These are phyloP conservation scores for Halictus ligatus DNA, from an alignment of 2,888 invertebrate species.

Conservation along the genomic window DNA sequence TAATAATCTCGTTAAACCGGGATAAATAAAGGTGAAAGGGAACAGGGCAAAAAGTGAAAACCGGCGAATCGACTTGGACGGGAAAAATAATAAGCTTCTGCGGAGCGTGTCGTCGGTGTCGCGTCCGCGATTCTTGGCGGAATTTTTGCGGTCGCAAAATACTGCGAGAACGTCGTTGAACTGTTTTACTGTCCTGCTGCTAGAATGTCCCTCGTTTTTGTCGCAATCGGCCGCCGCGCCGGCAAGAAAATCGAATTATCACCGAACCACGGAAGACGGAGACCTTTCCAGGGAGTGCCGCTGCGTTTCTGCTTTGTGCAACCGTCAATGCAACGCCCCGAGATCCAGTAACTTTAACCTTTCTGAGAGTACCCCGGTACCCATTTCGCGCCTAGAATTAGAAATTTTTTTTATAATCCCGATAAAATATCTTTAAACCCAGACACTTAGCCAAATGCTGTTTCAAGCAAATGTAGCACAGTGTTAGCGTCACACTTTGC, in stretches of 20 bases:
- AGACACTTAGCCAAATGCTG: too few species aligned
- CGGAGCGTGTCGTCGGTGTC: background rate
- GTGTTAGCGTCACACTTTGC: too few species aligned
- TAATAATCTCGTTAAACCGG: constrained; percentile 21
- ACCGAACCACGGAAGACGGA: background rate
- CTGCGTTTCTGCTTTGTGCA: background rate
- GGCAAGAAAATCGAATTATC: constrained; percentile 50
- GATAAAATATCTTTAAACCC: too few species aligned
- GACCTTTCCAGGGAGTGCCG: background rate
- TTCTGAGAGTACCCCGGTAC: too few species aligned
- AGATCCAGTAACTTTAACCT: background rate
- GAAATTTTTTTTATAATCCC: too few species aligned
- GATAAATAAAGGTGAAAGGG: constrained; percentile 13
- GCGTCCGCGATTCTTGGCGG: constrained; percentile 20
- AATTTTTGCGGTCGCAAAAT: constrained; percentile 20
- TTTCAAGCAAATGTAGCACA: too few species aligned
- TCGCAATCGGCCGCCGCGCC: constrained; percentile 4
- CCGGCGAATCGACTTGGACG: background rate
- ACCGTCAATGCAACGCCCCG: background rate
- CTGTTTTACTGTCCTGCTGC: constrained; percentile 16
- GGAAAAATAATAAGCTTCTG: constrained; percentile 20
- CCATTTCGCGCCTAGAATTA: too few species aligned
- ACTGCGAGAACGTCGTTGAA: constrained; percentile 36
- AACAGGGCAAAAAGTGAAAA: constrained; percentile 4
- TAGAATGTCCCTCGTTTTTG: constrained; percentile 7